A percentile compares a stretch with the other conserved stretches of the same genome.
Conservation (phyloP, 2,797 vertebrate species). For the Leptoclinus maculatus region DNA sequence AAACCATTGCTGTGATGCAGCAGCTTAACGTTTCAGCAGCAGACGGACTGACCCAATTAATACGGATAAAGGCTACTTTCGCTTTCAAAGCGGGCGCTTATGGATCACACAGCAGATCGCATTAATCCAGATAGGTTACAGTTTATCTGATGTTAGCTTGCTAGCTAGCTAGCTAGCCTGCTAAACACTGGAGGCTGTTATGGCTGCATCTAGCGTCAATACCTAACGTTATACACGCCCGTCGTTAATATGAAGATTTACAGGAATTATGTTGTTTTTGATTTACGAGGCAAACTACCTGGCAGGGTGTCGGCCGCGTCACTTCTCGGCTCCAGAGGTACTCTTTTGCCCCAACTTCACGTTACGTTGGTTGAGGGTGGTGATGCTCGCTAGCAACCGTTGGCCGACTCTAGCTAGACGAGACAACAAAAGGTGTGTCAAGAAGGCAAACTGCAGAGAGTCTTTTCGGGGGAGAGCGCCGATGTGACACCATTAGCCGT, state of each 20-base stretch:
- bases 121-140: constrained; percentile 27
- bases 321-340: constrained; percentile 22
- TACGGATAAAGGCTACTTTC: constrained; percentile 54
- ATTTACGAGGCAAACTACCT: constrained; percentile 45
- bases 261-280: neutral
- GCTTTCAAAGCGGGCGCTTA: constrained; percentile 36
- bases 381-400: constrained; percentile 56
- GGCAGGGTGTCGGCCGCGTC: constrained; percentile 43
- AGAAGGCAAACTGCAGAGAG: constrained; percentile 45
- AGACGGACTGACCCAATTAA: constrained; percentile 29
- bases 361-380: constrained; percentile 1
- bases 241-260: neutral
- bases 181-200: constrained; percentile 18
- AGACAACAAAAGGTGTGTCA: constrained; percentile 78
- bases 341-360: constrained; percentile 11
- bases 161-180: constrained; percentile 28
- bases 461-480: neutral
- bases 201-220: constrained; percentile 18
- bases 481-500: neutral
- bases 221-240: constrained; percentile 29
- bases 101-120: constrained; percentile 34
- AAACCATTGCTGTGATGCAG: constrained; percentile 10
- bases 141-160: constrained; percentile 50
- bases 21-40: constrained; percentile 28
- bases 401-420: constrained; percentile 45